These are phyloP conservation scores for Ailuropoda melanoleuca DNA, from an alignment of 2,113 vertebrate species.

Conservation along the genomic window DNA sequence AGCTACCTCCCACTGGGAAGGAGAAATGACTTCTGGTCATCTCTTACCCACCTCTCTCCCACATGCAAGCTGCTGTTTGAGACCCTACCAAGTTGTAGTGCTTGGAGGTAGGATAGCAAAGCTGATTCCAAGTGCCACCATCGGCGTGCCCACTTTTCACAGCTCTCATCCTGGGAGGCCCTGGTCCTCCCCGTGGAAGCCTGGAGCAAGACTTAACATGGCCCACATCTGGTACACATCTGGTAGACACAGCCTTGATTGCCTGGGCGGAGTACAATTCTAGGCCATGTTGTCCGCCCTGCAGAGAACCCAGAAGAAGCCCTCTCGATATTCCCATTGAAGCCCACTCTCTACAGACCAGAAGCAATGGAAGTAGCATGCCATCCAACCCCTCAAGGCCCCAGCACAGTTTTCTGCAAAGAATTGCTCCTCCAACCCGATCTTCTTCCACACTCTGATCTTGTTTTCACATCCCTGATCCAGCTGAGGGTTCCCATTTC, in stretches of 20 bases:
- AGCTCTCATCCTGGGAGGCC: too few species aligned
- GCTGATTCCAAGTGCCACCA: not conserved
- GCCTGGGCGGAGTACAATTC: not conserved
- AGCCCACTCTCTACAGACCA: not conserved
- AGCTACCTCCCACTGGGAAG: not conserved
- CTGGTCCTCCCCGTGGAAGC: not conserved
- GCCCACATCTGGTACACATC: not conserved
- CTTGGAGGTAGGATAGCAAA: not conserved
- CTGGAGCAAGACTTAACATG: not conserved
- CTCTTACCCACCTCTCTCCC: accelerated
- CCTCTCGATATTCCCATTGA: not conserved
- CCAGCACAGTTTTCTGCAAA: not conserved
- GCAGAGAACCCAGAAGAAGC: not conserved
- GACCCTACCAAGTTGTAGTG: not conserved
- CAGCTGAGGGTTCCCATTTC: not conserved
- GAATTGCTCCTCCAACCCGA: not conserved
- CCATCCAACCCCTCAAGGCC: not conserved
- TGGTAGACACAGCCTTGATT: not conserved
- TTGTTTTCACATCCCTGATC: not conserved
- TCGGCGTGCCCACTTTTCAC: not conserved
- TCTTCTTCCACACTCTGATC: not conserved
- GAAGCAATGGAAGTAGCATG: not conserved
- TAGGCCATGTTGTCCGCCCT: not conserved
- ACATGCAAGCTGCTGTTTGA: not conserved
- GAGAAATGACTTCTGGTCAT: not conserved